Evolutionary conservation across 2,113 vertebrate genomes (phyloP), one percentile per base, ranked within the genome.

Genomic region (Tragelaphus scriptus): DNA sequence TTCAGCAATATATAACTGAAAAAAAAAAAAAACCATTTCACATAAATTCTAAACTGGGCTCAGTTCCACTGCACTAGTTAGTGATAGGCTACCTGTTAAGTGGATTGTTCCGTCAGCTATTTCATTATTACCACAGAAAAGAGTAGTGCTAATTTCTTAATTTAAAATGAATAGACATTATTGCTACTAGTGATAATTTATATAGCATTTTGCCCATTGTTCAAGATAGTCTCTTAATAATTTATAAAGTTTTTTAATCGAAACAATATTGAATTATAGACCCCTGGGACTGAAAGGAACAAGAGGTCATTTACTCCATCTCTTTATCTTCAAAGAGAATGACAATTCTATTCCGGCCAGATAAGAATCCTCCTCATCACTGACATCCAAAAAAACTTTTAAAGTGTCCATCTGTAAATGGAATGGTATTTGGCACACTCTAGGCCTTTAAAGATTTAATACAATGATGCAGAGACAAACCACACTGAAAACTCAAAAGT

Each of bases 181-280:
- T 90, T 95, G 49, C 81, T 89, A 75, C 94, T 85, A 85, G 61
- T 96, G 97, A 93, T 56, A 85, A 71, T 96, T 96, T 96, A 90
- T 87, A 63, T 80, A 97, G 94, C 81, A 91, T 82, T 96, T 95
- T 96, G 59, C 92, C 97, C 97, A 95, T 94, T 91, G 85, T 94
- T 98, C 92, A 85, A 96, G 97, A 97, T 75, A 88, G 94, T 75
- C 77, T 80, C 14, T 98, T 98, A 97, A 98, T 98, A 98, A 98
- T 97, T 98, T 93, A 98, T 89, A 84, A 92, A 94, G 49, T 96
- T 97, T 98, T 96, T 96, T 44, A 98, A 96, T 98, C 88, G 95
- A 96, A 95, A 96, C 95, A 97, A 84, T 94, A 86, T 91, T 92
- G 94, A 97, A 79, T 95, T 91, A 94, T 94, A 95, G 88, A 90